These are phyloP conservation scores for Triops cancriformis DNA, from an alignment of 1,140 invertebrate genomes.

Conservation along the genomic window DNA sequence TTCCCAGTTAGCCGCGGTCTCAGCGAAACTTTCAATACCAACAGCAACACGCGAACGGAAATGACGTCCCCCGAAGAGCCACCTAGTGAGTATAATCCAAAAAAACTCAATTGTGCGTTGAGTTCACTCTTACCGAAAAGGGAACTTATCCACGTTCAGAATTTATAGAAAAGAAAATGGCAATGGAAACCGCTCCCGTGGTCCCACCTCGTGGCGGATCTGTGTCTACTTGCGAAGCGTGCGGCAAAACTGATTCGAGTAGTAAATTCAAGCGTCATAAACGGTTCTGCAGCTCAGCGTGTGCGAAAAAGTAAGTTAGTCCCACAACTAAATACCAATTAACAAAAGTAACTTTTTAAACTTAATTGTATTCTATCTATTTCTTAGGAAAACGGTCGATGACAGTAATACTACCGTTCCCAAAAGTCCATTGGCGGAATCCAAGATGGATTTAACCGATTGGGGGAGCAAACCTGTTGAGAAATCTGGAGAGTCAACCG, in stretches of 20 bases:
- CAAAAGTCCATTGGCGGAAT: constrained; percentile 18
- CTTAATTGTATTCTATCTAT: neutral
- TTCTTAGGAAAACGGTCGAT: constrained; percentile 22
- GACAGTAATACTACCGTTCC: constrained; percentile 33
- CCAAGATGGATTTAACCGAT: neutral
- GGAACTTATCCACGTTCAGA: neutral
- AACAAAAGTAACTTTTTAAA: neutral
- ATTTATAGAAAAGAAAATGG: constrained; percentile 43
- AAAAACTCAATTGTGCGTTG: neutral
- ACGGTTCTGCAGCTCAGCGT: constrained; percentile 66
- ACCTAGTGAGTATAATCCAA: constrained; percentile 38
- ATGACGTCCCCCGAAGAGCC: constrained; percentile 31
- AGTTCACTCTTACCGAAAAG: neutral
- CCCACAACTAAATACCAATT: no score
- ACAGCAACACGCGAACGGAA: constrained; percentile 17
- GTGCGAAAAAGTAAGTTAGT: constrained; percentile 53
- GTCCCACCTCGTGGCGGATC: neutral
- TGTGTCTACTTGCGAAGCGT: constrained; percentile 64
- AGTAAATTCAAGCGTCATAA: constrained; percentile 65
- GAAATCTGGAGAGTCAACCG: neutral
- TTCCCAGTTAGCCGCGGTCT: constrained; percentile 63
- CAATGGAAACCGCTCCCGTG: constrained; percentile 40
- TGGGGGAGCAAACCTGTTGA: constrained; percentile 10
- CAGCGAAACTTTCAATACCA: constrained; percentile 27
- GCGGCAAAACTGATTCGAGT: constrained; percentile 61